Evolutionary conservation across 2,888 invertebrate species (phyloP), one percentile per base, ranked within the genome.

Genomic region (Catocala sponsa): DNA sequence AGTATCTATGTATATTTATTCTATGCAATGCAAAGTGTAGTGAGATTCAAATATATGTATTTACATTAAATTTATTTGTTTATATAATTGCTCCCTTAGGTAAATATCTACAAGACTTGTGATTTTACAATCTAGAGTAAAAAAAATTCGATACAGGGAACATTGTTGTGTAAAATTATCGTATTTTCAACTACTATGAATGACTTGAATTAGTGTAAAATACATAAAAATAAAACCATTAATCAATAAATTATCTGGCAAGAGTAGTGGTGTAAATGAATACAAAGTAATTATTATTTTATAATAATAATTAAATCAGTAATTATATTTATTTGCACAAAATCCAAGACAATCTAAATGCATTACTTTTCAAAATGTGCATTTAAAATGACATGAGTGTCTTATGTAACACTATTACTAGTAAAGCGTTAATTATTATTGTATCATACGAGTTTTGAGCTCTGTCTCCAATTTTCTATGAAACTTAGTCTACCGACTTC

Each of bases 71-170:
- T 80, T 83, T 72, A 58, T 67, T 10, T 80, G 6, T 84, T 85
- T 82, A 84, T 85, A 85, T 89, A 91, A 89, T 94, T 93, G 93
- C 87, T 93, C 94, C 94, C 93, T 92, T 92, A 92, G 85, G 83
- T 91, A 85, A 87, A 84, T 88, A 88, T 89, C 90, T 92, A 91
- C 91, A 89, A 77, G 80, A 78, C 63, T 66, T 76, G 84, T 87
- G 84, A 83, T 79, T 74, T 77, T 80, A 82, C 65, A 70, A 65
- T 72, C 79, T 84, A 84, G 47, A 67, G 70, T 73, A 55, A 68
- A 70, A 76, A 74, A 67, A 68, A 65, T 65, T 73, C 73, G 63
- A 55, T 68, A 68, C 59, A 59, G 78, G 75, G 71, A 77, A 76
- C 71, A 60, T 65, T 65, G 52, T 71, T 55, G 77, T 77, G 75